Conservation (phyloP, 1,140 invertebrate species). For the Bathynomus jamesi region DNA sequence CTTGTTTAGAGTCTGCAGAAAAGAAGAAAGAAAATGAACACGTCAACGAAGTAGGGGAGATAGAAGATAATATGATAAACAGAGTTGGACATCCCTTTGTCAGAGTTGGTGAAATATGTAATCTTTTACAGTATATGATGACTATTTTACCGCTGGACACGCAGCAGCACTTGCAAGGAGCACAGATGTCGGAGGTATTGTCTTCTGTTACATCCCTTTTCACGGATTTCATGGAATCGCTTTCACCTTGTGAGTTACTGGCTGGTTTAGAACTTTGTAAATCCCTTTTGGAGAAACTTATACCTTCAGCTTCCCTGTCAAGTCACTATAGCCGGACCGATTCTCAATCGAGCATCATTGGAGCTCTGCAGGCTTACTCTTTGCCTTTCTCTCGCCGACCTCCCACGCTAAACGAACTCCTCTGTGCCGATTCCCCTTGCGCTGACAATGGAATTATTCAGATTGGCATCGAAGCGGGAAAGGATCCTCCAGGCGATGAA, state of each 20-base stretch:
- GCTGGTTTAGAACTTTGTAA: constrained; percentile 34
- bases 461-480: constrained; percentile 27
- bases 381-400: constrained; percentile 5
- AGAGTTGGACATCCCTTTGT: constrained; percentile 39
- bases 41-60: background rate
- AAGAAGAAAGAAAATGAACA: too few species aligned
- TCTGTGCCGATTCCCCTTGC: constrained; percentile 18
- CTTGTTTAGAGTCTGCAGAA: constrained; percentile 10
- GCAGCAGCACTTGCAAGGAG: constrained; percentile 31
- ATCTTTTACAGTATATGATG: constrained; percentile 66
- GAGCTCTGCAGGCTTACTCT: constrained; percentile 13
- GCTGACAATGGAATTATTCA: constrained; percentile 28
- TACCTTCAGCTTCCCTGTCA: constrained; percentile 28
- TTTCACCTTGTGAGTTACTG: constrained; percentile 24
- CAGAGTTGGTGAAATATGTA: constrained; percentile 51
- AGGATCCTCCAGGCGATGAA: constrained; percentile 10
- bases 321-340: background rate
- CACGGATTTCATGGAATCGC: constrained; percentile 23
- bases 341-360: constrained; percentile 17
- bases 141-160: constrained; percentile 72
- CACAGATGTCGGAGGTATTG: constrained; percentile 28
- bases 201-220: constrained; percentile 31
- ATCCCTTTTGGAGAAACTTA: constrained; percentile 33
- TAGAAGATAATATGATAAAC: constrained; percentile 15
- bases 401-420: constrained; percentile 12